Percentiles rank a stretch among this genome's conserved stretches.
These are phyloP conservation scores for Seriola aureovittata DNA, from an alignment of 2,113 vertebrate genomes.

Conservation along the genomic window DNA sequence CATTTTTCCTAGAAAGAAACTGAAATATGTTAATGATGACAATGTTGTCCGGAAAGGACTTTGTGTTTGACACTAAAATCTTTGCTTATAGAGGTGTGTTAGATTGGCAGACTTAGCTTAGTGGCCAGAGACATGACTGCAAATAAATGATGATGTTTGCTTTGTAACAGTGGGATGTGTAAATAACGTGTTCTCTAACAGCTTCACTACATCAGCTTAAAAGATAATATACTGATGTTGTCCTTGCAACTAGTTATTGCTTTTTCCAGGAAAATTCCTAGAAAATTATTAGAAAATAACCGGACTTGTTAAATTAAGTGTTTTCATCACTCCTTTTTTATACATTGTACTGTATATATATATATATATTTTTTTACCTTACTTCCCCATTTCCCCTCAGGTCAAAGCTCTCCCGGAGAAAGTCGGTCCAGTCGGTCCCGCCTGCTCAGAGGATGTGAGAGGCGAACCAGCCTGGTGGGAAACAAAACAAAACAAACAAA, in stretches of 20 bases:
- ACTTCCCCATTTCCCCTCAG: conserved; percentile 68
- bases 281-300: not conserved
- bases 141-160: too few relatives aligned
- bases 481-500: conserved; percentile 45
- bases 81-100: too few relatives aligned
- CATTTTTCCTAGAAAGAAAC: too few relatives aligned
- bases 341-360: not conserved
- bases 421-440: conserved; percentile 91
- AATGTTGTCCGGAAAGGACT: too few relatives aligned
- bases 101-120: too few relatives aligned
- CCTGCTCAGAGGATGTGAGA: conserved; percentile 89
- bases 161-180: not conserved
- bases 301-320: not conserved
- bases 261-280: too few relatives aligned
- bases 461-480: conserved; percentile 42
- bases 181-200: too few relatives aligned
- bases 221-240: too few relatives aligned
- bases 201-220: too few relatives aligned
- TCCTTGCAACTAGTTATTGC: not conserved
- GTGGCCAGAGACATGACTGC: too few relatives aligned
- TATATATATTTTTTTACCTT: not conserved
- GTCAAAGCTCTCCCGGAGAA: conserved; percentile 96
- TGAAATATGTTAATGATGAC: too few relatives aligned
- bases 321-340: not conserved
- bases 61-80: too few relatives aligned